These are phyloP conservation scores for Capitulum mitella DNA, from an alignment of 2,888 invertebrate genomes.

Conservation along the genomic window DNA sequence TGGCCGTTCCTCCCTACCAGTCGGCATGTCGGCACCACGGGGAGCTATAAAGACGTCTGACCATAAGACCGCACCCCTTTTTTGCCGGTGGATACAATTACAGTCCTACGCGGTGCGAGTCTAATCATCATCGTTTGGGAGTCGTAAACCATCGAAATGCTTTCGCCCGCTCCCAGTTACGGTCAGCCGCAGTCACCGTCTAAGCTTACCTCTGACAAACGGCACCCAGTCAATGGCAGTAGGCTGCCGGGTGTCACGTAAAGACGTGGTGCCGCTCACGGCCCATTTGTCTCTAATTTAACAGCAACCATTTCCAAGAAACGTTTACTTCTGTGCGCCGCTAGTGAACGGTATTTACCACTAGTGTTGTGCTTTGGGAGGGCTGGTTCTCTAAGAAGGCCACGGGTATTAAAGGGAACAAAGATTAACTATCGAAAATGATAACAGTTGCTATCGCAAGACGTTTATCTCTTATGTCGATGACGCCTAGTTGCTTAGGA, in stretches of 20 bases:
- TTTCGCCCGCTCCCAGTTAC: neutral
- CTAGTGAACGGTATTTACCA: neutral
- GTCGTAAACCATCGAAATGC: neutral
- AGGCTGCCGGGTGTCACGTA: neutral
- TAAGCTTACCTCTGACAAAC: neutral
- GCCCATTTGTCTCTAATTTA: conserved; percentile 1
- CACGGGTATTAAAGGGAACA: too few species aligned
- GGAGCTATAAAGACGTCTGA: neutral
- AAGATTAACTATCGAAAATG: too few species aligned
- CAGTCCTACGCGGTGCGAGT: neutral
- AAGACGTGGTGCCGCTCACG: neutral
- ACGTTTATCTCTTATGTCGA: too few species aligned
- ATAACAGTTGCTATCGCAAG: too few species aligned
- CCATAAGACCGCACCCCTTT: neutral
- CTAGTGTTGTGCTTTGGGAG: too few species aligned
- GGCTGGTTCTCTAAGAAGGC: too few species aligned
- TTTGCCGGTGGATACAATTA: neutral
- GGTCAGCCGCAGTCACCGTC: neutral
- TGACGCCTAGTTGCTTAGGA: too few species aligned
- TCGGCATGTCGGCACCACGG: neutral
- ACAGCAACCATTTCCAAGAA: neutral
- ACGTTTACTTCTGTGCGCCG: too few species aligned
- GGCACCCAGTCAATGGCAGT: neutral
- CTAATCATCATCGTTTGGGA: neutral
- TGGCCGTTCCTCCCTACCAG: neutral